Evolutionary conservation across 2,797 vertebrate genomes (phyloP).

Genomic region (Pangasius sanitwongsei): DNA sequence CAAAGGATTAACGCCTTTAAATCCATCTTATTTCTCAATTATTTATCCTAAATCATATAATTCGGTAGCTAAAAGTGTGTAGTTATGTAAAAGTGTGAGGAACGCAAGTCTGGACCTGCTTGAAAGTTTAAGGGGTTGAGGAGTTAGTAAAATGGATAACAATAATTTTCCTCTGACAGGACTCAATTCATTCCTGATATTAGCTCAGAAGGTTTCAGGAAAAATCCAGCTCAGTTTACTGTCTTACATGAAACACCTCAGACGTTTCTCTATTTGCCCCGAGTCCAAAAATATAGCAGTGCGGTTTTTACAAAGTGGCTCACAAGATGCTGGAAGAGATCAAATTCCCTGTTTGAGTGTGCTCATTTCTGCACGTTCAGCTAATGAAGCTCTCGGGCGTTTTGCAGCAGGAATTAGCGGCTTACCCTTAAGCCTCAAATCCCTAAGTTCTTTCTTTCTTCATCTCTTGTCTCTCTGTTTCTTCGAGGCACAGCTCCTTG

Average conservation of each 20-base stretch:
- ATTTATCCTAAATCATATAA: not conserved
- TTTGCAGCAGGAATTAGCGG: constrained; percentile 39
- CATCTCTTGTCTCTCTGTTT: not conserved
- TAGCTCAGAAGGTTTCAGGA: not conserved
- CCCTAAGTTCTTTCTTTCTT: not conserved
- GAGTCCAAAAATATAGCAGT: constrained; percentile 13
- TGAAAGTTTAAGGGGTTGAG: not conserved
- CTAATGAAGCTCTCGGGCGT: constrained; percentile 35
- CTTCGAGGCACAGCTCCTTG: not conserved
- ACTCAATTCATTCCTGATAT: not conserved
- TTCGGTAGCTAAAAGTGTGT: not conserved
- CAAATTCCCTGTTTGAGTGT: constrained; percentile 23
- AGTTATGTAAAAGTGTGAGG: not conserved
- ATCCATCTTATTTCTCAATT: not conserved
- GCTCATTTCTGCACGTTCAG: constrained; percentile 19
- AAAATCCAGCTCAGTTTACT: not conserved
- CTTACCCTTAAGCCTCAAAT: constrained; percentile 24
- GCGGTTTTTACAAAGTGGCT: constrained; percentile 22
- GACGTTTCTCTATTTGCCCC: constrained; percentile 5
- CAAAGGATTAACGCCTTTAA: not conserved
- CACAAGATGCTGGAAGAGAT: constrained; percentile 17
- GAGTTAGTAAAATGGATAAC: not conserved
- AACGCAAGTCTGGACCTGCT: not conserved
- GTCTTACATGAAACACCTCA: not conserved
- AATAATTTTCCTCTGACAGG: not conserved